Conservation (phyloP, 2,888 invertebrate species). For the Pheosia gnoma region DNA sequence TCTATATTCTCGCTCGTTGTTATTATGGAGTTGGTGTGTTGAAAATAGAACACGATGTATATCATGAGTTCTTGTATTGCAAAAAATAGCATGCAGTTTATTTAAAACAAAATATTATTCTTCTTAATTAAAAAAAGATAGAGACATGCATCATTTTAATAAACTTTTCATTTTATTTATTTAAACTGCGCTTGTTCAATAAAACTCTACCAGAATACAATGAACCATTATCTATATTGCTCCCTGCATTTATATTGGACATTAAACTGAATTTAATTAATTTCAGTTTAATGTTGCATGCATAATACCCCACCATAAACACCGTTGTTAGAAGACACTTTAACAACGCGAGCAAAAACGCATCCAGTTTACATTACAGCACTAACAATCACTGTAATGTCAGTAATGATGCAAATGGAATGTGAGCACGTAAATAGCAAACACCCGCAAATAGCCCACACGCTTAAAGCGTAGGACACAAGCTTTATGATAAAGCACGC, state of each 20-base stretch:
- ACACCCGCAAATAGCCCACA: conserved; percentile 26
- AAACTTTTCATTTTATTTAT: too few relatives aligned
- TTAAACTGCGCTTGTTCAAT: too few relatives aligned
- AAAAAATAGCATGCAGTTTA: too few relatives aligned
- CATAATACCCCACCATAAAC: conserved; percentile 32
- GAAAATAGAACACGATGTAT: too few relatives aligned
- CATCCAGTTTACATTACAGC: conserved; percentile 37
- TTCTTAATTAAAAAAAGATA: too few relatives aligned
- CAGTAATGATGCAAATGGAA: conserved; percentile 35
- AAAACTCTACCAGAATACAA: conserved; percentile 13
- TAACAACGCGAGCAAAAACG: conserved; percentile 38
- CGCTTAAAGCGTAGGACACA: conserved; percentile 3
- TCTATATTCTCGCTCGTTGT: too few relatives aligned
- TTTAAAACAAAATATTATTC: too few relatives aligned
- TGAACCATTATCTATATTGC: conserved; percentile 29
- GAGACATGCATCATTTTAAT: too few relatives aligned
- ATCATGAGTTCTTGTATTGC: too few relatives aligned
- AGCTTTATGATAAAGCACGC: not conserved
- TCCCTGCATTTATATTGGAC: conserved; percentile 32
- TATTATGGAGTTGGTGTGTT: too few relatives aligned
- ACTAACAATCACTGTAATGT: conserved; percentile 41
- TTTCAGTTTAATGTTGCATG: not conserved
- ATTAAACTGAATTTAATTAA: conserved; percentile 49
- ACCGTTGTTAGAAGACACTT: conserved; percentile 45
- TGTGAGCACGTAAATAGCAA: conserved; percentile 31